These are phyloP conservation scores for Phalacrocorax pelagicus DNA, from an alignment of 2,113 vertebrate genomes.

Conservation along the genomic window DNA sequence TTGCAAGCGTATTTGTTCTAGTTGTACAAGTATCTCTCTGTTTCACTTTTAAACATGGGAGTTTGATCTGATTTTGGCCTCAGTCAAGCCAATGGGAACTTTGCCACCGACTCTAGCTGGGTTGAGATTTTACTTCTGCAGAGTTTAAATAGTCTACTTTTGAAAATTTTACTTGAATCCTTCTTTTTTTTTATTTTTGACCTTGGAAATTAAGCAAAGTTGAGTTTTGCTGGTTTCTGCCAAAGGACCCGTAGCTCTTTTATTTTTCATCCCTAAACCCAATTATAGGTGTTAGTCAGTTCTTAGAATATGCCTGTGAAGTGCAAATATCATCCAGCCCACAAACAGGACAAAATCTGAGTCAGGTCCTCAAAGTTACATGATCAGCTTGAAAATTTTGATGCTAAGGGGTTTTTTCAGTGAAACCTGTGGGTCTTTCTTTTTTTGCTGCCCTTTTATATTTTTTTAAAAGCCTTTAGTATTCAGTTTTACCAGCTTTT, in stretches of 20 bases:
- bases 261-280: neutral
- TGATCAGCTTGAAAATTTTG: slow-evolving; percentile 36
- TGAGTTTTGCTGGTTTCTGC: neutral
- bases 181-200: neutral
- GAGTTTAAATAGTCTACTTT: neutral
- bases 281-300: slow-evolving; percentile 15
- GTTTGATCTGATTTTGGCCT: neutral
- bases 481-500: neutral
- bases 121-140: neutral
- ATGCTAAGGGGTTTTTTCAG: neutral
- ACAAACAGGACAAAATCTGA: slow-evolving; percentile 28
- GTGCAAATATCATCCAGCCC: neutral
- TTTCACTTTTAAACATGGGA: neutral
- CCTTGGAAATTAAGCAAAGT: neutral
- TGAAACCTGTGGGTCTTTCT: neutral
- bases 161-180: neutral
- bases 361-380: slow-evolving; percentile 36
- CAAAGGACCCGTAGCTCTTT: neutral
- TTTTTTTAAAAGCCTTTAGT: neutral
- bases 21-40: neutral
- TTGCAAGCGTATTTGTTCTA: neutral
- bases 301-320: neutral
- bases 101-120: neutral
- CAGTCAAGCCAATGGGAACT: neutral
- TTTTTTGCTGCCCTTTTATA: neutral